phyloP scores from a whole-genome alignment of 2,797 vertebrate species.

The Ambastaia sidthimunki region DNA sequence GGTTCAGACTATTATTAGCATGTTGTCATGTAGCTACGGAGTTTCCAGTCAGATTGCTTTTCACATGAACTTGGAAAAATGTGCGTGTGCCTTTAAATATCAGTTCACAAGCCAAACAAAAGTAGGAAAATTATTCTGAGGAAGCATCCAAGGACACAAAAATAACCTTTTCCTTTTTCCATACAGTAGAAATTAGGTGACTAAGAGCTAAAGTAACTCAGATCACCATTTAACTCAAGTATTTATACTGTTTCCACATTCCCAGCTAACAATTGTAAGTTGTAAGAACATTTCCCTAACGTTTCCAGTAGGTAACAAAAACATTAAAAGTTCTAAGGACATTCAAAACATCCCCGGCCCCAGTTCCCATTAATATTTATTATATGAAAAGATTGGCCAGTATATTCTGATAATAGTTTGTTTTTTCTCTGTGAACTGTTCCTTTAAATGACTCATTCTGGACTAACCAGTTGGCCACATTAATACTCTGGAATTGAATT shows the following conservation, averaged over 20 bases:
- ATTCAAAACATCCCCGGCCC: no score
- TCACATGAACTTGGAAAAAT: slow-evolving; percentile 13
- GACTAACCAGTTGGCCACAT: slow-evolving; percentile 20
- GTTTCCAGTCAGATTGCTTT: slow-evolving; percentile 6
- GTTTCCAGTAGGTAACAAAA: no score
- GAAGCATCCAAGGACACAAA: slow-evolving; percentile 5
- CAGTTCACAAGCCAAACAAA: slow-evolving; percentile 12
- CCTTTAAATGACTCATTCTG: slow-evolving; percentile 41
- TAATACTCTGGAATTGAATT: slow-evolving; percentile 20
- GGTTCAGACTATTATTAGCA: slow-evolving; percentile 21
- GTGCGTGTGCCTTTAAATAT: slow-evolving; percentile 12
- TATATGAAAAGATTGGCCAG: neutral
- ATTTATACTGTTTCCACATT: no score
- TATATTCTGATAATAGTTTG: neutral
- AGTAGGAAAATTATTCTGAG: neutral
- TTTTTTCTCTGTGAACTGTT: slow-evolving; percentile 1
- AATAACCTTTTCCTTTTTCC: neutral
- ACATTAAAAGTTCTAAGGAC: no score
- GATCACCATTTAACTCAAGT: slow-evolving; percentile 4
- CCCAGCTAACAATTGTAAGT: no score
- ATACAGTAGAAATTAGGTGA: neutral
- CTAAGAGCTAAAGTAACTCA: neutral
- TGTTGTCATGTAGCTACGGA: neutral
- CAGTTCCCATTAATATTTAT: neutral
- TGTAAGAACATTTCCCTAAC: no score